Conservation (phyloP, 1,140 invertebrate species). For the Lordiphosa clarofinis region DNA sequence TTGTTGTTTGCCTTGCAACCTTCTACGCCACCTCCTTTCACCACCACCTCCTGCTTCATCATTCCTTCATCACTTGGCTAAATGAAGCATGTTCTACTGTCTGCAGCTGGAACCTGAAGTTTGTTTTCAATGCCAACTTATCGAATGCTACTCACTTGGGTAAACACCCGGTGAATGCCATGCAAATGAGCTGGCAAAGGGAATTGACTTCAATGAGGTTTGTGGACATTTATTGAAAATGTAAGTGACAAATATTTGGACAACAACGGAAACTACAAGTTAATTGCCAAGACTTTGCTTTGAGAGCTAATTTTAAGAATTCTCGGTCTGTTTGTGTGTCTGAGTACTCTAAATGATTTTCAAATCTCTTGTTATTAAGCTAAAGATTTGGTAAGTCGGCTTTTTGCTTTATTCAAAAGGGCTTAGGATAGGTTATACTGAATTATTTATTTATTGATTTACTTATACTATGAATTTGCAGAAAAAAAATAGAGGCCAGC, state of each 20-base stretch:
- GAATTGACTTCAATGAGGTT: constrained; percentile 36
- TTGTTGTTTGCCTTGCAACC: constrained; percentile 65
- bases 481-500: too few species aligned
- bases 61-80: constrained; percentile 8
- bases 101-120: constrained; percentile 31
- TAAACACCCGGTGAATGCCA: constrained; percentile 16
- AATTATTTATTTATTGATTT: too few species aligned
- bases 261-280: constrained; percentile 25
- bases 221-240: constrained; percentile 68
- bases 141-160: constrained; percentile 25
- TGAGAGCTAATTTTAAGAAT: too few species aligned
- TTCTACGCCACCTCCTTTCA: not conserved
- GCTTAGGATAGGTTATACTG: too few species aligned
- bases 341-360: too few species aligned
- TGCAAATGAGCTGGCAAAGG: constrained; percentile 50
- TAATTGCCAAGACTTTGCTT: not conserved
- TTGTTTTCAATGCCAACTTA: constrained; percentile 48
- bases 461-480: too few species aligned
- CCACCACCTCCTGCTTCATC: not conserved
- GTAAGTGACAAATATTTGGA: constrained; percentile 70
- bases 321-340: too few species aligned
- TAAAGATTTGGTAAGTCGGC: too few species aligned
- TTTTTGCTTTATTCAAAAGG: too few species aligned
- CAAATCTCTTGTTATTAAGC: too few species aligned
- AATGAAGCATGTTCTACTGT: constrained; percentile 63